A percentile compares a stretch with the other conserved stretches of the same genome.
These are phyloP conservation scores for Triplophysa tibetana DNA, from an alignment of 2,113 vertebrate genomes.

Conservation along the genomic window DNA sequence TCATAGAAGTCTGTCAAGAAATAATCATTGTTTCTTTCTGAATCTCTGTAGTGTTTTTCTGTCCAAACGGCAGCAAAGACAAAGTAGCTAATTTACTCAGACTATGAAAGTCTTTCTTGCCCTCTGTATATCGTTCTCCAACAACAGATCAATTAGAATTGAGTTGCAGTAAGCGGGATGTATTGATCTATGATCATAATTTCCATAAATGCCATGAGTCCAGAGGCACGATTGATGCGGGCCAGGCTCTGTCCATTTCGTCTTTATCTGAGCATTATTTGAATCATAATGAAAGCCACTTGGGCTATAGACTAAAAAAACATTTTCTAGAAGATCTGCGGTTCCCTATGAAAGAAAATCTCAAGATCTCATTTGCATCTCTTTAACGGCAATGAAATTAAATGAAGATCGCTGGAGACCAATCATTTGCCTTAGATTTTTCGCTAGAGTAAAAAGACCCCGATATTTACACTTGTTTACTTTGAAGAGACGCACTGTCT, in stretches of 20 bases:
- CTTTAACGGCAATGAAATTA: neutral
- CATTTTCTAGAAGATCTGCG: neutral
- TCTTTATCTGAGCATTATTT: conserved; percentile 63
- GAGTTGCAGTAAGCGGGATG: conserved; percentile 65
- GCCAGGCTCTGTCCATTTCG: conserved; percentile 61
- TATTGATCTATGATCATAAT: conserved; percentile 64
- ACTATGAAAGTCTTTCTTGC: conserved; percentile 27
- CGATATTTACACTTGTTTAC: neutral
- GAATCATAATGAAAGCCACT: conserved; percentile 23
- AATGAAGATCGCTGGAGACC: neutral
- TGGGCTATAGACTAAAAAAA: neutral
- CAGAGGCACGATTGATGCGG: conserved; percentile 62
- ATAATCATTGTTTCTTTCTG: conserved; percentile 14
- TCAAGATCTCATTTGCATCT: neutral
- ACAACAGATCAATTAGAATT: conserved; percentile 63
- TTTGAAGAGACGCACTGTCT: too few species aligned
- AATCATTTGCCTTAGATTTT: neutral
- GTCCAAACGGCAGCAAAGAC: conserved; percentile 19
- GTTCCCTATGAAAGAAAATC: neutral
- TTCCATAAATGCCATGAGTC: conserved; percentile 64
- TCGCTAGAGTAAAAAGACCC: neutral
- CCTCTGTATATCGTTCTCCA: conserved; percentile 16
- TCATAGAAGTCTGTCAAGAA: conserved; percentile 30
- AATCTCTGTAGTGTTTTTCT: conserved; percentile 9
- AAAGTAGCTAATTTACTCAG: conserved; percentile 36